Base-by-base conservation (phyloP, 2,797 vertebrate species). In the Melanotaenia pygmaea region DNA sequence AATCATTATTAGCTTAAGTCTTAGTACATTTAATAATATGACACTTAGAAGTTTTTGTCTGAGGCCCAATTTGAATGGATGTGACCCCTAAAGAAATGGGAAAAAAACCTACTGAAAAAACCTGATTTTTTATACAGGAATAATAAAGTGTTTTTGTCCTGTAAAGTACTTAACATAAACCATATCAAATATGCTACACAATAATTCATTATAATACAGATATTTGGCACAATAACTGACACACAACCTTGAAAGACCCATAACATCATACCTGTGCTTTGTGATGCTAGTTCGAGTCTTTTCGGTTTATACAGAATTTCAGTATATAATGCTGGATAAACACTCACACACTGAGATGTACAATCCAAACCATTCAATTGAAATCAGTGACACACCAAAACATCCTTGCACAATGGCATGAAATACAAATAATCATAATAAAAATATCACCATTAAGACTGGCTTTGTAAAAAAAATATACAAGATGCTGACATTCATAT, bases 51-150 rank as follows among this genome's bases (percentile, higher is more conserved):
- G 45, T 3, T 45, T 45, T 45, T 38, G 37, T 30, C 4, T 6
- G 16, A 45, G 43, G 38, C 38, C 38, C 16, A 40, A 40, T 16
- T 28, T 28, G 13, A 12, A 20, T 40, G 3, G 20, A 7, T 45
- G 16, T 18, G 16, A 5, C 16, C 16, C 16, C 43, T 4, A 18
- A 16, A 45, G 43, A 45, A 45, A 45, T 18, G 5, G 16, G 26
- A 38, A 38, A 74, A 62, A 58, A 56, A 86, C 74, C 73, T 77
- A 70, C 45, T 20, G 11, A 0, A 59, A 59, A 37, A 30, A 30
- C 4, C 30, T 13, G 32, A 4, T 3, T 59, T 37, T 9, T n/a
- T 8, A 18, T 11, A 18, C 16, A 58, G 30, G 30, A 35, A 35
- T 35, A 35, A 58, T 16, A 43, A 43, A 43, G 13, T 16, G 14